These are phyloP conservation scores for Caenorhabditis becei DNA, from an alignment of 2,888 invertebrate species.

Conservation along the genomic window DNA sequence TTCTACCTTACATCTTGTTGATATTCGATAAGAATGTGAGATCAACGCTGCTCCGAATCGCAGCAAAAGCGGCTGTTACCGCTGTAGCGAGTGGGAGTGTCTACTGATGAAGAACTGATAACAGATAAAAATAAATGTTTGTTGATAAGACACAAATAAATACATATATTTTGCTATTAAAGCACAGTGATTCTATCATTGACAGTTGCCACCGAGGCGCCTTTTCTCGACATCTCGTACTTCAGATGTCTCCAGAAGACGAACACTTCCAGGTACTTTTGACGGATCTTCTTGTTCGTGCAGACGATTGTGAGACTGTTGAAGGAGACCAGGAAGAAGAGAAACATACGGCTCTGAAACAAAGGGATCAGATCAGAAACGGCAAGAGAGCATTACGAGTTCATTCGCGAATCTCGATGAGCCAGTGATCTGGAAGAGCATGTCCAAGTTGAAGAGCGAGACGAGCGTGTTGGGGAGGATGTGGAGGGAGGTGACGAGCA, in stretches of 20 bases:
- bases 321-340: constrained; percentile 37
- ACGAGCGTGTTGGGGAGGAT: constrained; percentile 32
- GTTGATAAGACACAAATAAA: background rate
- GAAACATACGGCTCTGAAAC: constrained; percentile 33
- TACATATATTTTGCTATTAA: background rate
- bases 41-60: background rate
- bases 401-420: constrained; percentile 18
- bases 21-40: constrained; percentile 17
- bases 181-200: background rate
- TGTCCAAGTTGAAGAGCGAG: constrained; percentile 31
- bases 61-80: background rate
- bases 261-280: constrained; percentile 8
- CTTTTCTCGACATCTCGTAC: background rate
- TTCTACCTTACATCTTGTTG: constrained; percentile 6
- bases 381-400: background rate
- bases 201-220: background rate
- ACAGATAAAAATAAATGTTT: too few relatives aligned
- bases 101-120: background rate
- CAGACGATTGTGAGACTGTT: constrained; percentile 43
- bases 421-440: constrained; percentile 34
- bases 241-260: constrained; percentile 13
- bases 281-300: constrained; percentile 25
- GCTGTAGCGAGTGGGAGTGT: background rate
- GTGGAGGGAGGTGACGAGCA: constrained; percentile 35
- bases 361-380: background rate